Evolutionary conservation across 1,140 invertebrate genomes (phyloP).

Genomic region (Saxidomus purpurata): DNA sequence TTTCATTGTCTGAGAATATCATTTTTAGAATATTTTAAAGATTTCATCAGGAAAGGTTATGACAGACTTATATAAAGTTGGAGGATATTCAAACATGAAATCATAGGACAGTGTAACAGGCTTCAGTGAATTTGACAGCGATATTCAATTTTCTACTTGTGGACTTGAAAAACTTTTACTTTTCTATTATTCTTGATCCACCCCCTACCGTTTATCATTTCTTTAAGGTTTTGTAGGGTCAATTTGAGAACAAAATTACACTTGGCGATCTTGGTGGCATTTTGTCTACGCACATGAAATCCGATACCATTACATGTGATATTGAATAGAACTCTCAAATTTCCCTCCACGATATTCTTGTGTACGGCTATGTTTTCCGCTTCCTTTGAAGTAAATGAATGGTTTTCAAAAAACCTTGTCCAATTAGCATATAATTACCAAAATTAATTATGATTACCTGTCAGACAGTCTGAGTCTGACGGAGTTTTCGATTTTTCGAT

Average conservation of each 20-base stretch:
- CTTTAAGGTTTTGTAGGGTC: conserved; percentile 7
- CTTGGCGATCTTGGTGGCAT: neutral
- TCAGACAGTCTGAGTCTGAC: conserved; percentile 6
- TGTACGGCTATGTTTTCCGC: neutral
- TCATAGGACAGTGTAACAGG: neutral
- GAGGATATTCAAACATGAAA: neutral
- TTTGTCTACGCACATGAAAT: conserved; percentile 9
- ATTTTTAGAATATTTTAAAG: neutral
- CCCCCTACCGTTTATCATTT: conserved; percentile 15
- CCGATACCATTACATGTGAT: neutral
- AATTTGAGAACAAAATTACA: conserved; percentile 27
- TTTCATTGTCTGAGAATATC: too few relatives aligned
- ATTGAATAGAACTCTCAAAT: conserved; percentile 7
- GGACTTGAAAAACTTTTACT: conserved; percentile 16
- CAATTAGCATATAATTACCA: conserved; percentile 27
- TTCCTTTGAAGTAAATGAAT: conserved; percentile 25
- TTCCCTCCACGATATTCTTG: neutral
- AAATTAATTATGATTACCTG: conserved; percentile 12
- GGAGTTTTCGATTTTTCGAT: too few relatives aligned
- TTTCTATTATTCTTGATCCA: conserved; percentile 14
- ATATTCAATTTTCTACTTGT: conserved; percentile 4
- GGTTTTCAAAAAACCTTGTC: conserved; percentile 5
- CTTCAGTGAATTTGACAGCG: neutral
- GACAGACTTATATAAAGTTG: neutral
- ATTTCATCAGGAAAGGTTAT: neutral